Evolutionary conservation across 2,888 invertebrate genomes (phyloP).

Genomic region (Gastracanthus pulcherrimus): DNA sequence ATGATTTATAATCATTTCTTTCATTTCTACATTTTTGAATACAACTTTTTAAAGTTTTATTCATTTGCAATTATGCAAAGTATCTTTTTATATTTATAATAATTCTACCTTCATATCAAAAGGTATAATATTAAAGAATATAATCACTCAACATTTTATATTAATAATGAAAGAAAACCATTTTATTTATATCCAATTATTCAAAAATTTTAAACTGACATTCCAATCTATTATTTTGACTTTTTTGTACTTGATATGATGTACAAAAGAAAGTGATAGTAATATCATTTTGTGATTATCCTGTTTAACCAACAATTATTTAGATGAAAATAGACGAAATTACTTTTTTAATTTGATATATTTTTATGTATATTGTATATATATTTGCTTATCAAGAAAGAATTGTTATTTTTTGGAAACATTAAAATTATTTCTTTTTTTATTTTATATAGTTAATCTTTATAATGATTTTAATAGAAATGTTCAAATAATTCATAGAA

Average conservation of each 20-base stretch:
- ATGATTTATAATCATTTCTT: slow-evolving; percentile 21
- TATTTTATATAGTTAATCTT: neutral
- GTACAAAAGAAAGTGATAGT: too few species aligned
- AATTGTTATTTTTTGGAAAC: neutral
- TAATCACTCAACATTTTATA: neutral
- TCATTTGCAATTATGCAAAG: neutral
- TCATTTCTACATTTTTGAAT: slow-evolving; percentile 2
- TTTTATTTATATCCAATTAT: too few species aligned
- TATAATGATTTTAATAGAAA: neutral
- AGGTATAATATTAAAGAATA: neutral
- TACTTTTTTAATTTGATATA: neutral
- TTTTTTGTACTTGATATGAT: too few species aligned
- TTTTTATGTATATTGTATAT: too few species aligned
- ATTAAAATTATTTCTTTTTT: neutral
- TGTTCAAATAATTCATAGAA: neutral
- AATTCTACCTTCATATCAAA: neutral
- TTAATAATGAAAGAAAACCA: too few species aligned
- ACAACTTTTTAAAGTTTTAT: neutral
- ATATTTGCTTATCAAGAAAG: neutral
- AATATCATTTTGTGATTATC: too few species aligned
- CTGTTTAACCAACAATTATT: too few species aligned
- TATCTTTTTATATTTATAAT: neutral
- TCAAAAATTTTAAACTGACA: too few species aligned
- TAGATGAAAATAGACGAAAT: too few species aligned
- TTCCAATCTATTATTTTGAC: too few species aligned